Conservation (phyloP, 2,113 vertebrate species). For the Spea multiplicata region DNA sequence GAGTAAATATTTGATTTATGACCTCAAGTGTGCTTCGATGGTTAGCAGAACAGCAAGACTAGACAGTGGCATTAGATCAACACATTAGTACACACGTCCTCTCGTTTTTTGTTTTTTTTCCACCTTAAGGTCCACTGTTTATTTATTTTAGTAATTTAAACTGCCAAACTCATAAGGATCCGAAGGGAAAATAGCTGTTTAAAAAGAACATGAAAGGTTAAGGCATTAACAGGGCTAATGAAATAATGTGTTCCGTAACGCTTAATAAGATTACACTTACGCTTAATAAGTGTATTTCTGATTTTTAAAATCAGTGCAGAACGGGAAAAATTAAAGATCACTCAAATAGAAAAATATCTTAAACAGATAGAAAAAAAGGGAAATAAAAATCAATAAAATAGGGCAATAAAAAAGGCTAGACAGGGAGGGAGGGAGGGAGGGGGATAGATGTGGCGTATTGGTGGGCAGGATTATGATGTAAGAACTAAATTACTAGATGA, state of each 20-base stretch:
- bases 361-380: neutral
- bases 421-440: conserved; percentile 35
- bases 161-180: neutral
- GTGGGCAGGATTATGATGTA: conserved; percentile 57
- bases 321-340: neutral
- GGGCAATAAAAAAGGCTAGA: conserved; percentile 48
- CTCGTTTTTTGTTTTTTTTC: neutral
- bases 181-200: neutral
- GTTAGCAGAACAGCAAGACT: neutral
- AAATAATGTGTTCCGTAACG: neutral
- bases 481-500: conserved; percentile 57
- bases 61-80: neutral
- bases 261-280: neutral
- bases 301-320: neutral
- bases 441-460: conserved; percentile 53
- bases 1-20: neutral
- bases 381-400: neutral
- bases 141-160: conserved; percentile 2
- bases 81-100: neutral
- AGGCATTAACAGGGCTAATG: neutral
- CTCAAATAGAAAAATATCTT: neutral
- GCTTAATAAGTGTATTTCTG: neutral
- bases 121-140: neutral
- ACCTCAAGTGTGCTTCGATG: neutral
- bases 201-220: neutral